phyloP scores from a whole-genome alignment of 2,888 invertebrate genomes.

The Drosophila percnosoma region DNA sequence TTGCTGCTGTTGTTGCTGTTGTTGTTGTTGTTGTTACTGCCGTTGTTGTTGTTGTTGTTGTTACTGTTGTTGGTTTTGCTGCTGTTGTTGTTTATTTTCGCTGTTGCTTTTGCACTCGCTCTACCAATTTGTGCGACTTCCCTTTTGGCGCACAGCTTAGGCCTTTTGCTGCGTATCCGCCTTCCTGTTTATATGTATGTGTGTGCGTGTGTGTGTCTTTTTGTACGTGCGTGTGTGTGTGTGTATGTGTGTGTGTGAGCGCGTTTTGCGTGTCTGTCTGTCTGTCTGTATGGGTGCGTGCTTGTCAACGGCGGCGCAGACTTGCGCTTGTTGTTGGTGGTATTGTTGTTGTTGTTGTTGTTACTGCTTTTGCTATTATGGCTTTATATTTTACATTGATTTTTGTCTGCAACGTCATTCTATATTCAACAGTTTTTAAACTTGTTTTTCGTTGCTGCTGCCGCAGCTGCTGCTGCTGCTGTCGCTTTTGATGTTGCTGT shows the following conservation, averaged over 20 bases:
- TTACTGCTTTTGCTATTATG: slow-evolving; percentile 57
- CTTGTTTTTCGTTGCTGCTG: slow-evolving; percentile 36
- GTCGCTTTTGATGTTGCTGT: slow-evolving; percentile 1
- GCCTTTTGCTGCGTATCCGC: slow-evolving; percentile 23
- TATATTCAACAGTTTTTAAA: slow-evolving; percentile 81
- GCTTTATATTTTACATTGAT: slow-evolving; percentile 76
- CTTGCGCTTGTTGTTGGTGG: slow-evolving; percentile 35
- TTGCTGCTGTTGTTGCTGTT: slow-evolving; percentile 1
- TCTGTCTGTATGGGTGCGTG: slow-evolving; percentile 38
- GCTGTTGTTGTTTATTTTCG: slow-evolving; percentile 10
- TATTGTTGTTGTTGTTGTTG: slow-evolving; percentile 34
- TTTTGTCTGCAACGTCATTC: slow-evolving; percentile 80
- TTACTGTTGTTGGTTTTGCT: slow-evolving; percentile 1
- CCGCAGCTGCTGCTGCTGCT: slow-evolving; percentile 11
- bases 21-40: slow-evolving; percentile 11
- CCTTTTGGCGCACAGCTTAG: slow-evolving; percentile 21
- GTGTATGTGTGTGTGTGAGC: slow-evolving; percentile 23
- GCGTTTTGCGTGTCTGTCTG: slow-evolving; percentile 19
- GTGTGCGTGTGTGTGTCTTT: not conserved
- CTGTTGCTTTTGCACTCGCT: slow-evolving; percentile 29
- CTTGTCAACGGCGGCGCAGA: slow-evolving; percentile 51
- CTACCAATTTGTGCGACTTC: slow-evolving; percentile 39
- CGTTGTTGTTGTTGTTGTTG: slow-evolving; percentile 5
- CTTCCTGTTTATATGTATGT: slow-evolving; percentile 19
- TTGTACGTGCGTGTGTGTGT: slow-evolving; percentile 9